These are phyloP conservation scores for Ptychodera flava DNA, from an alignment of 35 echinoderm and acorn worm species.

Conservation along the genomic window DNA sequence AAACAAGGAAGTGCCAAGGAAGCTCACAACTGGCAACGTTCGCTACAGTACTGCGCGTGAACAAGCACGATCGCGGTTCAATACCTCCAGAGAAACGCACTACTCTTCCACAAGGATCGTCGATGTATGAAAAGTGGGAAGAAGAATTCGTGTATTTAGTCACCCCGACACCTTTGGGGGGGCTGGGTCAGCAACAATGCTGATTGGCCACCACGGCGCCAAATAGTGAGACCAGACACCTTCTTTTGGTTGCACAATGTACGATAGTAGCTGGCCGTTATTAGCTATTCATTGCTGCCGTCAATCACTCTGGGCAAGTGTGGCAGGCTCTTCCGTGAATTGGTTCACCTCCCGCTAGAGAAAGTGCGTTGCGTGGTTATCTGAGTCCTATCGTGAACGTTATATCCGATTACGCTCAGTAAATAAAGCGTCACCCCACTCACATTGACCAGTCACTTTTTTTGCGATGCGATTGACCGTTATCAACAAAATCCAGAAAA, in stretches of 20 bases:
- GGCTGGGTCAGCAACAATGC: not conserved
- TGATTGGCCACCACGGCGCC: not conserved
- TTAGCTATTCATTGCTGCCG: not conserved
- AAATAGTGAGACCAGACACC: not conserved
- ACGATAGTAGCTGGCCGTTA: not conserved
- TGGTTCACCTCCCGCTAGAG: not conserved
- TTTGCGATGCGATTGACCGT: too few relatives aligned
- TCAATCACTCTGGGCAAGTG: not conserved
- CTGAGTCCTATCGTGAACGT: too few relatives aligned
- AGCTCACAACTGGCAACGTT: not conserved
- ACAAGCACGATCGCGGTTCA: too few relatives aligned
- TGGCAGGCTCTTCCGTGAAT: not conserved
- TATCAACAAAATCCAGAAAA: too few relatives aligned
- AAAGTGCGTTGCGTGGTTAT: too few relatives aligned
- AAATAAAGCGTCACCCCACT: too few relatives aligned
- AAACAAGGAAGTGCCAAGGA: constrained; percentile 1
- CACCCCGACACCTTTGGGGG: not conserved
- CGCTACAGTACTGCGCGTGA: not conserved
- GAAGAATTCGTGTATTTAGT: not conserved
- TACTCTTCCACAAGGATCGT: not conserved
- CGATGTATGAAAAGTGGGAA: not conserved
- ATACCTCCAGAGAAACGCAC: too few relatives aligned
- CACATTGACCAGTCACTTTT: too few relatives aligned
- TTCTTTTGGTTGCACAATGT: not conserved
- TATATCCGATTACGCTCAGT: too few relatives aligned